phyloP scores from a whole-genome alignment of 2,113 vertebrate species.

The Apeltes quadracus region DNA sequence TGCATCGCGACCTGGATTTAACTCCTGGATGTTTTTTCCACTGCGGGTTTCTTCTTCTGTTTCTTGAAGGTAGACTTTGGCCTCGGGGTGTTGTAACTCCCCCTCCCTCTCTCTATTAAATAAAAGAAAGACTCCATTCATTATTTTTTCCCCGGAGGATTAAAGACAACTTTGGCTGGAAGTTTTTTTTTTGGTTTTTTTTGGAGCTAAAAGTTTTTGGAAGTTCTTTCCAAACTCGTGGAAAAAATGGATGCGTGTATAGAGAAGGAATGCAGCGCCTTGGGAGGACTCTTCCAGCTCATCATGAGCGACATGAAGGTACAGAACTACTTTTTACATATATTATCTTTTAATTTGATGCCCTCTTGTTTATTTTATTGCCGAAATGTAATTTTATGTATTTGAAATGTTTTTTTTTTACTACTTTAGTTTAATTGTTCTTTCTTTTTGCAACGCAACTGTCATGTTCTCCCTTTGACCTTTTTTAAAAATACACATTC shows the following conservation, averaged over 20 bases:
- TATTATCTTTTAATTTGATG: no score
- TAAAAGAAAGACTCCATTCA: conserved; percentile 8
- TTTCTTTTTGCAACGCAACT: neutral
- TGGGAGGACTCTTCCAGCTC: conserved; percentile 87
- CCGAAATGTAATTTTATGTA: no score
- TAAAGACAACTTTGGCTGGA: conserved; percentile 22
- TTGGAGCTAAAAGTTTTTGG: conserved; percentile 32
- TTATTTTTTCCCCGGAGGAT: conserved; percentile 14
- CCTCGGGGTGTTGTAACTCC: conserved; percentile 26
- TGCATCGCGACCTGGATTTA: conserved; percentile 23
- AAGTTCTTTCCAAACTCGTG: conserved; percentile 61
- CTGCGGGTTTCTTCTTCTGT: neutral
- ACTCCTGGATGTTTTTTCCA: neutral
- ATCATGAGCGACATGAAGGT: conserved; percentile 90
- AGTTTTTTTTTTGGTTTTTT: conserved; percentile 20
- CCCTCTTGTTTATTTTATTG: no score
- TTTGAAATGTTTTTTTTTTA: no score
- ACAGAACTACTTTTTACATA: neutral
- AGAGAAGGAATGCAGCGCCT: conserved; percentile 87
- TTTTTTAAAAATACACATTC: neutral
- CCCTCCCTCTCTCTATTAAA: neutral
- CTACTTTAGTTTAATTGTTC: no score
- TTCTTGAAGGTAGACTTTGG: conserved; percentile 57
- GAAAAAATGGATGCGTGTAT: conserved; percentile 85
- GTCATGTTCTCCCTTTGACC: neutral